These are phyloP conservation scores for Venusia cambrica DNA, from an alignment of 2,888 invertebrate genomes.

Conservation along the genomic window DNA sequence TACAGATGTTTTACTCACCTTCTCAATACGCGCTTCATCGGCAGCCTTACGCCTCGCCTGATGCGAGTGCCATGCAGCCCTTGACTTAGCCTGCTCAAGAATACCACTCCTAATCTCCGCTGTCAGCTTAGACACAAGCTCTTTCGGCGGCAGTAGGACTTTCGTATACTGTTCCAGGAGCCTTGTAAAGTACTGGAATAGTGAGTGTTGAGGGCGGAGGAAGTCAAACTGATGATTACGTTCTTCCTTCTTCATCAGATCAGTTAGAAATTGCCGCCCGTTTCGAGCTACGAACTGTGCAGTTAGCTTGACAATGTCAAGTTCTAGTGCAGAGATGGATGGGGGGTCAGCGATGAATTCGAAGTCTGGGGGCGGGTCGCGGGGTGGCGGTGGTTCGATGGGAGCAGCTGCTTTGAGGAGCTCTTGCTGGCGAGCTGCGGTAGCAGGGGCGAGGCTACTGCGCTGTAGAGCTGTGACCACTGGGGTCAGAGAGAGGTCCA, in stretches of 20 bases:
- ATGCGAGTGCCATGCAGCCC: conserved; percentile 98
- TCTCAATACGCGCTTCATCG: conserved; percentile 97
- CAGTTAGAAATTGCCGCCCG: conserved; percentile 98
- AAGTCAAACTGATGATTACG: conserved; percentile 99
- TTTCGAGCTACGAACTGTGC: conserved; percentile 99
- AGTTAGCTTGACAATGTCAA: conserved; percentile 98
- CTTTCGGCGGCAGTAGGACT: conserved; percentile 96
- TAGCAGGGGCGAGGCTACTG: conserved; percentile 85
- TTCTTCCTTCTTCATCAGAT: conserved; percentile 98
- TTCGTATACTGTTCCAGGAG: conserved; percentile 99
- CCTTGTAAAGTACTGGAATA: conserved; percentile 99
- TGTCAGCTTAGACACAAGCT: conserved; percentile 88
- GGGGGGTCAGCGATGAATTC: conserved; percentile 98
- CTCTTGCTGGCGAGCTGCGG: conserved; percentile 93
- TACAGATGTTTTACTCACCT: too few species aligned
- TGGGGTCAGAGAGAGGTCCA: conserved; percentile 43
- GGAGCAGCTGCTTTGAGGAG: conserved; percentile 92
- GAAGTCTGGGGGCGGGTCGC: conserved; percentile 94
- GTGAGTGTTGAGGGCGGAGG: conserved; percentile 97
- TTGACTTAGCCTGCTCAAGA: conserved; percentile 94
- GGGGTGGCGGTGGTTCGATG: conserved; percentile 92
- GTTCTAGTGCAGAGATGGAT: conserved; percentile 97
- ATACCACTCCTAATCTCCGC: conserved; percentile 87
- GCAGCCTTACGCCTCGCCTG: conserved; percentile 95
- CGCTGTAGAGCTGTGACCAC: conserved; percentile 42